Base-by-base conservation (phyloP, 1,140 invertebrate genomes). In the Drosophila insularis region DNA sequence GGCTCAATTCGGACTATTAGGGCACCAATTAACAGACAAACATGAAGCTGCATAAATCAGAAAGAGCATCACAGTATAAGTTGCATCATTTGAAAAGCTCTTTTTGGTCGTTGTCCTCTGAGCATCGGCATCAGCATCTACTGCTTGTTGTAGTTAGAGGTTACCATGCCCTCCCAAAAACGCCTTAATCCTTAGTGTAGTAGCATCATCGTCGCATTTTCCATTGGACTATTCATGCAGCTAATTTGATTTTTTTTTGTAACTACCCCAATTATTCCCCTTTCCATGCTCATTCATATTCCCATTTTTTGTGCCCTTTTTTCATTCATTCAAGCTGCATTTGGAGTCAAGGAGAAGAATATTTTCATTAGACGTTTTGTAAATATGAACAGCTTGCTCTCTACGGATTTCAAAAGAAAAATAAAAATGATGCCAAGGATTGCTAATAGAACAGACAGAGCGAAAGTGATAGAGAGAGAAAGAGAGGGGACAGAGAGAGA, bases 291-390 rank as follows among this genome's bases (percentile, higher is more conserved):
- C 27, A 27, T 27, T 27, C 27, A 27, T 27, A 27, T 27, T 27
- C 3, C 17, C 6, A 11, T 21, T 10, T 10, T 10, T 50, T 10
- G 21, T 50, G 8, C 14, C 17, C 43, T 11, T 50, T 50, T 50
- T n/a, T 37, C 35, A 37, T 37, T 21, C 17, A 21, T 19, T 50
- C 43, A 21, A 50, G 43, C 11, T 50, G 17, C 43, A 50, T 50
- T 10, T 19, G 19, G 43, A 69, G 17, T 53, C 56, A 39, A 63
- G 59, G 56, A 66, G 68, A 71, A 71, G 82, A 89, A 89, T 87
- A 87, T 89, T 87, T 87, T 89, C 84, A 87, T 87, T 87, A 89
- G 82, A 87, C 82, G 82, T 89, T 87, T 87, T 87, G 76, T 82
- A 89, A 89, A 87, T 87, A 82, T 87, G 84, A 87, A 72, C 82